Percentiles rank a stretch among this genome's conserved stretches.
These are phyloP conservation scores for Neuroscelio doddi DNA, from an alignment of 2,888 invertebrate species.

Conservation along the genomic window DNA sequence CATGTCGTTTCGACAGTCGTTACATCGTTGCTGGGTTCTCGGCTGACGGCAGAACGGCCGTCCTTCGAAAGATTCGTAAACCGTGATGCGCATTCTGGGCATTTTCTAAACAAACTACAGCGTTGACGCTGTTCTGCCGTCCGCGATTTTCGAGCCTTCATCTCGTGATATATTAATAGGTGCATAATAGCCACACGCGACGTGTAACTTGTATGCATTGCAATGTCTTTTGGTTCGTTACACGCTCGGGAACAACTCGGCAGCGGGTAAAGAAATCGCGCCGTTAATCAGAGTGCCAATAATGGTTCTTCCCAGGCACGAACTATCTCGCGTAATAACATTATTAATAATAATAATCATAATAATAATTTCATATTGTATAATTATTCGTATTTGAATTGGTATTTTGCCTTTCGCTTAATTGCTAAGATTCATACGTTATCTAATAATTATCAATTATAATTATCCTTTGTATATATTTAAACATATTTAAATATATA, in stretches of 20 bases:
- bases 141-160: conserved; percentile 19
- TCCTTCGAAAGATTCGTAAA: not conserved
- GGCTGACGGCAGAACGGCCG: not conserved
- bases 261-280: too few species aligned
- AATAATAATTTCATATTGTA: conserved; percentile 51
- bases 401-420: conserved; percentile 62
- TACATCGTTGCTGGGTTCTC: conserved; percentile 5
- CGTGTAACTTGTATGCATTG: conserved; percentile 50
- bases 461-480: conserved; percentile 60
- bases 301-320: not conserved
- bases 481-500: conserved; percentile 54
- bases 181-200: conserved; percentile 49
- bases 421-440: conserved; percentile 62
- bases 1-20: conserved; percentile 1
- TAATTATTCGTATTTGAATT: conserved; percentile 61
- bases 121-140: conserved; percentile 13
- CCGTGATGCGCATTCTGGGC: not conserved
- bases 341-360: conserved; percentile 43
- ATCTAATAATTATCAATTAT: conserved; percentile 66
- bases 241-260: conserved; percentile 55
- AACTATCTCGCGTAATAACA: conserved; percentile 33
- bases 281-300: too few species aligned
- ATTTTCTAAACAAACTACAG: not conserved
- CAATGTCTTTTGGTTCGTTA: conserved; percentile 48
- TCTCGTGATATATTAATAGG: conserved; percentile 38